Percentiles rank a stretch among this genome's conserved stretches.
Evolutionary conservation across 2,113 vertebrate species (phyloP).

Genomic region (Tympanuchus pallidicinctus): DNA sequence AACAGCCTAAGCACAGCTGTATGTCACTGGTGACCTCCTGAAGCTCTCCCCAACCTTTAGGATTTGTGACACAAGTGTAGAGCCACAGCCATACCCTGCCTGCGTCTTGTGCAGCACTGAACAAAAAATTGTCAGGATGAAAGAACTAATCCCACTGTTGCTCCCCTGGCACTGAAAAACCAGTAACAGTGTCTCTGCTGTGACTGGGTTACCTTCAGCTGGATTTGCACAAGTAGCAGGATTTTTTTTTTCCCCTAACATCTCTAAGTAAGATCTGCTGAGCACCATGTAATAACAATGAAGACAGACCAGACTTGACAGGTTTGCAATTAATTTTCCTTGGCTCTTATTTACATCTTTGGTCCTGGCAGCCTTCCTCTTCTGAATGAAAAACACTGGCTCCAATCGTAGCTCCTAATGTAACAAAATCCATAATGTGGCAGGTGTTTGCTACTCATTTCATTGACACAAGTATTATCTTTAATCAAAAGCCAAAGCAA

Average conservation of each 20-base stretch:
- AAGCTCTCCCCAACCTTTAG: neutral
- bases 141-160: neutral
- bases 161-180: neutral
- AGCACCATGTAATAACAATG: neutral
- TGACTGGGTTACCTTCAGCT: neutral
- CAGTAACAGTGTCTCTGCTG: neutral
- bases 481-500: slow-evolving; percentile 35
- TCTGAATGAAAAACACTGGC: neutral
- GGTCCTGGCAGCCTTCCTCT: slow-evolving; percentile 8
- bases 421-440: neutral
- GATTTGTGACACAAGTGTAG: rapidly evolving
- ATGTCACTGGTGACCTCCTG: neutral
- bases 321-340: slow-evolving; percentile 40
- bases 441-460: slow-evolving; percentile 36
- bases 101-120: neutral
- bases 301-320: slow-evolving; percentile 14
- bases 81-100: neutral
- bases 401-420: neutral
- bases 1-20: neutral
- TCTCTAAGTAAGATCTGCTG: neutral
- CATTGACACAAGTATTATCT: slow-evolving; percentile 22
- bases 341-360: slow-evolving; percentile 40
- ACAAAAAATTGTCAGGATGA: neutral
- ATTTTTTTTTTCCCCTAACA: neutral
- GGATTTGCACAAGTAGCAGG: neutral